These are phyloP conservation scores for Athalia circularis DNA, from an alignment of 2,888 invertebrate species.

Conservation along the genomic window DNA sequence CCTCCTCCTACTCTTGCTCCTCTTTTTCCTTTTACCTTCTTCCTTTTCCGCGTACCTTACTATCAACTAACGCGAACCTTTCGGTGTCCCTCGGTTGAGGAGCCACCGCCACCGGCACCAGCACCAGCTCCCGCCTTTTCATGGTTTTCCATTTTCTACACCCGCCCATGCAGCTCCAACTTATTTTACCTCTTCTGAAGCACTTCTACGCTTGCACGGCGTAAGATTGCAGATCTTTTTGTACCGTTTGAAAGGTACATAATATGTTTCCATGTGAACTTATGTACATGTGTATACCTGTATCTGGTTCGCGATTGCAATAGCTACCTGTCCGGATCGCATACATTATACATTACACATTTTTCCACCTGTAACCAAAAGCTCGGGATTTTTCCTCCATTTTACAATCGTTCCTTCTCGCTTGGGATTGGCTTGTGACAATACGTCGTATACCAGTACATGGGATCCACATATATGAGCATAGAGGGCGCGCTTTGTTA, in stretches of 20 bases:
- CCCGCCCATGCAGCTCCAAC: conserved; percentile 44
- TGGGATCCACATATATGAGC: too few species aligned
- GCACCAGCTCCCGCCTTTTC: conserved; percentile 9
- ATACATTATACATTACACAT: neutral
- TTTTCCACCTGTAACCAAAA: conserved; percentile 26
- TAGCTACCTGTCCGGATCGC: neutral
- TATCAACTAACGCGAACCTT: conserved; percentile 28
- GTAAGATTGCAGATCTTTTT: conserved; percentile 35
- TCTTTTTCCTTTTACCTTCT: neutral
- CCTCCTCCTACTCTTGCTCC: conserved; percentile 11
- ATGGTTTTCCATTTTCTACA: conserved; percentile 38
- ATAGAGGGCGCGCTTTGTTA: conserved; percentile 15
- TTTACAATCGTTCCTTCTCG: conserved; percentile 26
- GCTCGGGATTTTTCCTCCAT: conserved; percentile 5
- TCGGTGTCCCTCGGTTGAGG: conserved; percentile 17
- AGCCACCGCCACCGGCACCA: neutral
- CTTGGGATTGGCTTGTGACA: conserved; percentile 23
- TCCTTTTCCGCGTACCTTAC: conserved; percentile 31
- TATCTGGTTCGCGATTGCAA: neutral
- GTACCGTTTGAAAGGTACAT: conserved; percentile 26
- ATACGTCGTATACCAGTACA: neutral
- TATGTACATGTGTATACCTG: neutral
- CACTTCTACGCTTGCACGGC: neutral
- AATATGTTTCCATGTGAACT: conserved; percentile 20
- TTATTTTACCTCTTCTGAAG: conserved; percentile 35